Evolutionary conservation across 2,113 vertebrate genomes (phyloP).

Genomic region (Ia io): DNA sequence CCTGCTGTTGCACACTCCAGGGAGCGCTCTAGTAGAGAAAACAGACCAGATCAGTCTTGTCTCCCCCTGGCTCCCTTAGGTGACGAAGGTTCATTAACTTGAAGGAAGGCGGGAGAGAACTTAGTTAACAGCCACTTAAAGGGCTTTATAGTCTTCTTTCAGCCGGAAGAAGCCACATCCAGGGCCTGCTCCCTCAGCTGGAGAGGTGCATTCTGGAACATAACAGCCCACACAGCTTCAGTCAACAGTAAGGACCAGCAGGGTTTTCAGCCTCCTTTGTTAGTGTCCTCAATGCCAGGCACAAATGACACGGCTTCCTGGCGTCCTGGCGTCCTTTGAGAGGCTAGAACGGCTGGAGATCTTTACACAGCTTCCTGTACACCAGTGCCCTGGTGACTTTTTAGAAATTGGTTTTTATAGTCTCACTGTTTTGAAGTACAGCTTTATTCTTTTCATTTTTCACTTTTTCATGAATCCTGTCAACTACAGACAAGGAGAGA

Average conservation of each 20-base stretch:
- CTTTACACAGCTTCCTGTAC: background rate
- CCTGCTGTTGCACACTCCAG: background rate
- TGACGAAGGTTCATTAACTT: background rate
- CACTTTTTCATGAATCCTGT: background rate
- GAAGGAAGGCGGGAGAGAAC: background rate
- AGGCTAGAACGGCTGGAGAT: background rate
- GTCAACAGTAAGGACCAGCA: fast-evolving
- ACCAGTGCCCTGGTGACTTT: background rate
- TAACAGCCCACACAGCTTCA: too few relatives aligned
- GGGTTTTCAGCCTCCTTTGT: background rate
- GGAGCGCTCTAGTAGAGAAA: background rate
- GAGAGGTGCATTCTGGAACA: background rate
- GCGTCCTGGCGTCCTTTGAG: background rate
- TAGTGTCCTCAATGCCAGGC: background rate
- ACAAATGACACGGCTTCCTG: fast-evolving
- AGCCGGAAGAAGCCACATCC: background rate
- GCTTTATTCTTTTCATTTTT: background rate
- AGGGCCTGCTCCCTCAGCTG: background rate
- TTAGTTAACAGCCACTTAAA: background rate
- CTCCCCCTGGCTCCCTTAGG: background rate
- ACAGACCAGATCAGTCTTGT: background rate
- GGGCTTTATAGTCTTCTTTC: background rate
- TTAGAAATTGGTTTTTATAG: background rate
- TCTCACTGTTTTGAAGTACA: background rate
- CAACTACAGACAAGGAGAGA: background rate